These are phyloP conservation scores for Corvus moneduloides DNA, from an alignment of 2,113 vertebrate species.

Conservation along the genomic window DNA sequence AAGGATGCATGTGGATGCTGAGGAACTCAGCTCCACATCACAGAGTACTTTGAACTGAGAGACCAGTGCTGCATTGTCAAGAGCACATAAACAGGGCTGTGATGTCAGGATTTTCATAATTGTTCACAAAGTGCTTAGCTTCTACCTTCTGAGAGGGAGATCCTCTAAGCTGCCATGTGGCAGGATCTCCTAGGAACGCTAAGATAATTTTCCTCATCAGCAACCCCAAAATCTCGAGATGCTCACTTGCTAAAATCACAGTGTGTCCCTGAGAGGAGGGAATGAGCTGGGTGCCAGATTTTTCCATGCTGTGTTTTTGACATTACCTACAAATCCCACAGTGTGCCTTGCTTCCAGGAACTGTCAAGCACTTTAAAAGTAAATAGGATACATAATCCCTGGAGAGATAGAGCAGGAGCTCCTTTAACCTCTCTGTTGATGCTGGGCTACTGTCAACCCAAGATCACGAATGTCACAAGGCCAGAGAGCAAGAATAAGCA, in stretches of 20 bases:
- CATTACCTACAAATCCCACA: neutral
- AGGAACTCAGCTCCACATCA: neutral
- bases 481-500: neutral
- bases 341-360: neutral
- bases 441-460: neutral
- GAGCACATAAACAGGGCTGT: accelerated
- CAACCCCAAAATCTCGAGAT: neutral
- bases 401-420: neutral
- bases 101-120: neutral
- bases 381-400: neutral
- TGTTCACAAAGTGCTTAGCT: neutral
- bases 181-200: neutral
- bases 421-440: neutral
- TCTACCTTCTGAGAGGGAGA: neutral
- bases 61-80: neutral
- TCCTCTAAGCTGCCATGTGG: neutral
- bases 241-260: accelerated
- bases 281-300: neutral
- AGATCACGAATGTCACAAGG: accelerated
- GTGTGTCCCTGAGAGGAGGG: neutral
- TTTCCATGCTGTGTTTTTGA: neutral
- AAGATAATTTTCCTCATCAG: neutral
- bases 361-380: neutral
- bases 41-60: neutral
- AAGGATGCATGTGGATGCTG: neutral